Percentiles rank a stretch among this genome's conserved stretches.
These are phyloP conservation scores for Dolichopus griseipennis DNA, from an alignment of 2,888 invertebrate genomes.

Conservation along the genomic window DNA sequence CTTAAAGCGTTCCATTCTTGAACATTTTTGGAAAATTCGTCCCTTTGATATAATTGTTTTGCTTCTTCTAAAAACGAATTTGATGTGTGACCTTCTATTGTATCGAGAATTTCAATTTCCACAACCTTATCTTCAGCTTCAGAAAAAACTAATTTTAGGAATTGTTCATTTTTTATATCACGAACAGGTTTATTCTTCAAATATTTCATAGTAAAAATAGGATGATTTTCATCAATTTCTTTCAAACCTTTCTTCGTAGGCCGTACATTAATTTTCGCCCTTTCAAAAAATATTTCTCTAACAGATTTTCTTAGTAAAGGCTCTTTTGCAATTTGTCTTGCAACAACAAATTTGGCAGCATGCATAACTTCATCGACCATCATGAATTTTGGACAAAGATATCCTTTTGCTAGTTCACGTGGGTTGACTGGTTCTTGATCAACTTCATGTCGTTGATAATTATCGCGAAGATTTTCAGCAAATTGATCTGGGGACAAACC, in stretches of 20 bases:
- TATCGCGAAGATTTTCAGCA: constrained; percentile 91
- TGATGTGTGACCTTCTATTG: constrained; percentile 69
- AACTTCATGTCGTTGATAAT: constrained; percentile 90
- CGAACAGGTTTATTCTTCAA: constrained; percentile 85
- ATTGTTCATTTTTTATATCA: constrained; percentile 83
- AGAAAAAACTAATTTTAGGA: constrained; percentile 70
- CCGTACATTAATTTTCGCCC: constrained; percentile 68
- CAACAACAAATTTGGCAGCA: constrained; percentile 90
- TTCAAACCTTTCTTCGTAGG: constrained; percentile 89
- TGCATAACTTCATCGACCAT: constrained; percentile 75
- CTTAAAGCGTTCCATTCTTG: constrained; percentile 93
- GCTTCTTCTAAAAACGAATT: constrained; percentile 79
- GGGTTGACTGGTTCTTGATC: constrained; percentile 87
- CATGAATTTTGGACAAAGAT: constrained; percentile 55
- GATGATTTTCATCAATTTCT: constrained; percentile 92
- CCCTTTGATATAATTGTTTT: constrained; percentile 59
- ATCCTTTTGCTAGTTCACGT: constrained; percentile 70
- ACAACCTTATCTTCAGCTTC: constrained; percentile 68
- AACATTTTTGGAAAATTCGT: constrained; percentile 88
- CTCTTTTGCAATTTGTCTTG: constrained; percentile 85
- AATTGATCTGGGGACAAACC: constrained; percentile 90
- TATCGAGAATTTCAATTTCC: constrained; percentile 62
- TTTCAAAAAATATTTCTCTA: constrained; percentile 77
- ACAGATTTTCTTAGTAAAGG: constrained; percentile 79
- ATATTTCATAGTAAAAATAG: constrained; percentile 80